Conservation (phyloP, 2,113 vertebrate species). For the Aythya baeri region DNA sequence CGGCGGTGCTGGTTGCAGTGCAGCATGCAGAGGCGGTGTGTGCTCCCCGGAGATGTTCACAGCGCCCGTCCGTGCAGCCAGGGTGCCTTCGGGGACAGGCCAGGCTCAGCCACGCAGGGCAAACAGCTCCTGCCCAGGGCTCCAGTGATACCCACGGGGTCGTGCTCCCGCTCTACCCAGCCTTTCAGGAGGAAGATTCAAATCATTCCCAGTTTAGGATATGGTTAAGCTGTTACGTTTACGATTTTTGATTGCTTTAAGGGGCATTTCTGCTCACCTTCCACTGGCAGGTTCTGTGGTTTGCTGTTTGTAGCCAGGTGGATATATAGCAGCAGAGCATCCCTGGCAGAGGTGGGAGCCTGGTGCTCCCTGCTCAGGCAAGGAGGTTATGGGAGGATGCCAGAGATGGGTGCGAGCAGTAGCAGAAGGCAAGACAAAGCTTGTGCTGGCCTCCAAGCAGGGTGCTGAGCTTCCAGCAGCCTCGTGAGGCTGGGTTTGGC, state of each 20-base stretch:
- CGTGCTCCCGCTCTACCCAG: not conserved
- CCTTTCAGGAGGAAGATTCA: not conserved
- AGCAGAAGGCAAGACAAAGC: not conserved
- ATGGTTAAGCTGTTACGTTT: not conserved
- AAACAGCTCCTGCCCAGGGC: not conserved
- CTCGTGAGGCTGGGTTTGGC: not conserved
- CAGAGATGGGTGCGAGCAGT: not conserved
- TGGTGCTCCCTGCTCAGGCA: not conserved
- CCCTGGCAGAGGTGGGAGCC: not conserved
- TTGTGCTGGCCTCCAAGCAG: not conserved
- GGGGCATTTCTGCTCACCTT: not conserved
- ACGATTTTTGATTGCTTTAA: not conserved
- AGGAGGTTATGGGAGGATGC: not conserved
- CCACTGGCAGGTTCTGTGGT: not conserved
- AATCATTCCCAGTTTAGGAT: not conserved
- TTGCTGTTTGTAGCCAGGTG: not conserved
- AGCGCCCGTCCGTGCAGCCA: fast-evolving
- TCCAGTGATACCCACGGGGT: not conserved
- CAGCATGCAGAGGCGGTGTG: not conserved
- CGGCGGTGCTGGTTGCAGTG: fast-evolving
- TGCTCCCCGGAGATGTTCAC: not conserved
- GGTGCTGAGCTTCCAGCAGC: not conserved
- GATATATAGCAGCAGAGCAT: not conserved
- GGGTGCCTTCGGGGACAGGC: not conserved
- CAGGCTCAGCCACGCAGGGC: not conserved